Evolutionary conservation across 2,113 vertebrate species (phyloP).

Genomic region (Rhadina sibilatrix): DNA sequence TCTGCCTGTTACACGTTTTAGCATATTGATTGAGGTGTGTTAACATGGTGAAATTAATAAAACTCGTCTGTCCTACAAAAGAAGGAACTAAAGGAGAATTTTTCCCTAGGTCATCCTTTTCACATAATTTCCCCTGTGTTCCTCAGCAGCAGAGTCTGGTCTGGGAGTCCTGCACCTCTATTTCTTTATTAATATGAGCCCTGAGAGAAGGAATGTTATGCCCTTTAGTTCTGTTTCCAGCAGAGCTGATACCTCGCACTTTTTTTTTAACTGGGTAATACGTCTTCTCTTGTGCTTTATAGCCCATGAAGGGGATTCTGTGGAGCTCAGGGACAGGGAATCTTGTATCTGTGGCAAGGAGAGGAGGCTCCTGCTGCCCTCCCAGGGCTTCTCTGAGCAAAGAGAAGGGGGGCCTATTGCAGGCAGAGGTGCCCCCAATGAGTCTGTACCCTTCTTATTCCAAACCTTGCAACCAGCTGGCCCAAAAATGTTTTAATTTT

Average conservation of each 20-base stretch:
- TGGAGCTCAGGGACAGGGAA: neutral
- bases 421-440: accelerated
- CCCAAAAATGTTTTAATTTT: neutral
- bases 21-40: neutral
- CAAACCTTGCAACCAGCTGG: neutral
- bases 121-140: neutral
- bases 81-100: neutral
- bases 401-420: accelerated
- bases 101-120: neutral
- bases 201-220: neutral
- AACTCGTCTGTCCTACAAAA: neutral
- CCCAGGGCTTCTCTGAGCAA: accelerated
- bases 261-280: neutral
- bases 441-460: neutral
- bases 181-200: neutral
- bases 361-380: neutral
- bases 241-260: neutral
- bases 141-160: neutral
- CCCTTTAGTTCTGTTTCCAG: neutral
- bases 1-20: neutral
- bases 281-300: neutral
- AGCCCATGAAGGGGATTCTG: neutral
- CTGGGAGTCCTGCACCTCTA: neutral
- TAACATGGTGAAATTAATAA: neutral
- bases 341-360: neutral